Percentiles rank a stretch among this genome's conserved stretches.
These are phyloP conservation scores for Tenualosa thibaudeaui DNA, from an alignment of 2,797 vertebrate genomes.

Conservation along the genomic window DNA sequence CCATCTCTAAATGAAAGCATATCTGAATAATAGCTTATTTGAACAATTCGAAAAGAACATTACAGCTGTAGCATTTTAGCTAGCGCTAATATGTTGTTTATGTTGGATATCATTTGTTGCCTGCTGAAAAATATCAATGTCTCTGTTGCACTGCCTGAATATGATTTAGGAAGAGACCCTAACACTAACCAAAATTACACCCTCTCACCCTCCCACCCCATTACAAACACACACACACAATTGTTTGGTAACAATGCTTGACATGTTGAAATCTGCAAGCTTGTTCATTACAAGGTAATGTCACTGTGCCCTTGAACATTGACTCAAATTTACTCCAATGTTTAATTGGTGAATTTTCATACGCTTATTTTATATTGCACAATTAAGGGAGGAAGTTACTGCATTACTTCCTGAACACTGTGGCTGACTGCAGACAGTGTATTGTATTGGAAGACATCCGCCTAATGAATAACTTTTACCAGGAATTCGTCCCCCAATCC, in stretches of 20 bases:
- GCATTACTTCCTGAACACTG: not conserved
- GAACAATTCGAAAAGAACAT: not conserved
- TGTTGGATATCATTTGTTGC: not conserved
- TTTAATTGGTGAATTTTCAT: not conserved
- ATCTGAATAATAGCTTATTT: not conserved
- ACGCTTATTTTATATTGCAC: not conserved
- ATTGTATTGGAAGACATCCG: not conserved
- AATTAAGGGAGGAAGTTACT: not conserved
- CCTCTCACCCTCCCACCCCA: not conserved
- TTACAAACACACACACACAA: not conserved
- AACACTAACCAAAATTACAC: not conserved
- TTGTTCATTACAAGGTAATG: not conserved
- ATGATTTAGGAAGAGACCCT: not conserved
- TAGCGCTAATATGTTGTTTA: not conserved
- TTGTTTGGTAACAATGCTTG: not conserved
- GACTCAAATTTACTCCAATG: not conserved
- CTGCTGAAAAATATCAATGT: not conserved
- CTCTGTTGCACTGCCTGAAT: not conserved
- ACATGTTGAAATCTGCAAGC: not conserved
- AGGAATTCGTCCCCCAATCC: constrained; percentile 88
- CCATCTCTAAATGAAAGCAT: not conserved
- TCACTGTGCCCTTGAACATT: not conserved
- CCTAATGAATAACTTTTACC: not conserved
- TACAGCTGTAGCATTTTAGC: not conserved
- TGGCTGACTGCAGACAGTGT: not conserved